Conservation (phyloP, 1,140 invertebrate genomes). For the Aphis gossypii region DNA sequence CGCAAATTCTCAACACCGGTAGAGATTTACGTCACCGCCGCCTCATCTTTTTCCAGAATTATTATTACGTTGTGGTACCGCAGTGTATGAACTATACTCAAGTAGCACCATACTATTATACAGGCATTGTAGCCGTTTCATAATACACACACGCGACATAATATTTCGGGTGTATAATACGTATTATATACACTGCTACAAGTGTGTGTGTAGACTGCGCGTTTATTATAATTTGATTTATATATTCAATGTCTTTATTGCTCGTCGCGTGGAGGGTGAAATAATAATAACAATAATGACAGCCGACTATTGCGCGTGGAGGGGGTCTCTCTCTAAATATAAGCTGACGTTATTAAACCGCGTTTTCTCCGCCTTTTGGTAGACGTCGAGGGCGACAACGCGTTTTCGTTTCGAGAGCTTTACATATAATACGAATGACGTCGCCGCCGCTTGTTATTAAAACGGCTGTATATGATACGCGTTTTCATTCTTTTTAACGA, state of each 20-base stretch:
- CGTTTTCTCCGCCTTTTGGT: slow-evolving; percentile 28
- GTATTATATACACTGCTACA: neutral
- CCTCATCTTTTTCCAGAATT: neutral
- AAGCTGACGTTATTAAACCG: slow-evolving; percentile 50
- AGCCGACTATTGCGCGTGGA: neutral
- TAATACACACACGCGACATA: neutral
- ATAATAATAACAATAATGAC: slow-evolving; percentile 51
- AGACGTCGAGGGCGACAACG: neutral
- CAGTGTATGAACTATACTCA: neutral
- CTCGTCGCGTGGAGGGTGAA: slow-evolving; percentile 5
- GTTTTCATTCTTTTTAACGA: slow-evolving; percentile 32
- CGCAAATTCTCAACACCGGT: neutral
- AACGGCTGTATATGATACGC: neutral
- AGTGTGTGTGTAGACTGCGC: neutral
- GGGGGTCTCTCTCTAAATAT: slow-evolving; percentile 1
- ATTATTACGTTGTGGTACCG: neutral
- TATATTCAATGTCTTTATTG: slow-evolving; percentile 31
- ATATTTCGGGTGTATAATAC: slow-evolving; percentile 9
- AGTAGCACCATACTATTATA: neutral
- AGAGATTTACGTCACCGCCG: neutral
- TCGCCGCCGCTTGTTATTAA: slow-evolving; percentile 28
- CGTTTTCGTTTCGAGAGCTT: slow-evolving; percentile 48
- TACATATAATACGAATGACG: slow-evolving; percentile 44
- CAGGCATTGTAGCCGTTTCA: slow-evolving; percentile 2
- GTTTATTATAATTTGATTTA: slow-evolving; percentile 58